Evolutionary conservation across 2,113 vertebrate species (phyloP).

Genomic region (Cyanistes caeruleus): DNA sequence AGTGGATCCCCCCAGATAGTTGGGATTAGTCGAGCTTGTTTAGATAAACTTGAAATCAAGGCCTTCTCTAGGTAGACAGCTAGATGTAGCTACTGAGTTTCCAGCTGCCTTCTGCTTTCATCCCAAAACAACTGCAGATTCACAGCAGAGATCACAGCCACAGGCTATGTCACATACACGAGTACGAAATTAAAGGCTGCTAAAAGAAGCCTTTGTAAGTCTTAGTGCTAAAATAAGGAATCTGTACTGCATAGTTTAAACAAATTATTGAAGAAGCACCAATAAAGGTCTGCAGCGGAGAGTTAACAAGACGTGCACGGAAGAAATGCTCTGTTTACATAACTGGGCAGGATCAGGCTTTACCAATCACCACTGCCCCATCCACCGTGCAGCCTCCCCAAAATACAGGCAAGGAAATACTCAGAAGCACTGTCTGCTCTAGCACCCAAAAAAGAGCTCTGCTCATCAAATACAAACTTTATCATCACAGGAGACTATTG

Average conservation of each 20-base stretch:
- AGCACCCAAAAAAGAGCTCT: not conserved
- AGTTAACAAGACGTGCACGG: conserved; percentile 65
- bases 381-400: not conserved
- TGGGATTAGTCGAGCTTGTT: conserved; percentile 99
- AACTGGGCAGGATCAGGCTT: conserved; percentile 1
- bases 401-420: not conserved
- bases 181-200: conserved; percentile 85
- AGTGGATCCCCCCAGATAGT: conserved; percentile 98
- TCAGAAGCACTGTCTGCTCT: not conserved
- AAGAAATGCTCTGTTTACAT: conserved; percentile 54
- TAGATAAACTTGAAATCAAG: conserved; percentile 98
- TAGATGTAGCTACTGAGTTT: conserved; percentile 90
- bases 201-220: conserved; percentile 84
- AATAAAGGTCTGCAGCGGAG: conserved; percentile 65
- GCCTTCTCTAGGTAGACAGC: conserved; percentile 93
- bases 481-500: not conserved
- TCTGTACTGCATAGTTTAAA: conserved; percentile 79
- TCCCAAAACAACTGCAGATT: conserved; percentile 90
- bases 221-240: conserved; percentile 85
- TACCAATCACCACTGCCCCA: not conserved
- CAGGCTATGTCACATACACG: conserved; percentile 85
- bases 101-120: conserved; percentile 96
- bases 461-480: not conserved
- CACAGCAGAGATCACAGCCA: conserved; percentile 89
- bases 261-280: conserved; percentile 75